Evolutionary conservation across 53 echinoderm and acorn worm species (phyloP), one percentile per base, ranked within the genome.

Genomic region (Antedon mediterranea): DNA sequence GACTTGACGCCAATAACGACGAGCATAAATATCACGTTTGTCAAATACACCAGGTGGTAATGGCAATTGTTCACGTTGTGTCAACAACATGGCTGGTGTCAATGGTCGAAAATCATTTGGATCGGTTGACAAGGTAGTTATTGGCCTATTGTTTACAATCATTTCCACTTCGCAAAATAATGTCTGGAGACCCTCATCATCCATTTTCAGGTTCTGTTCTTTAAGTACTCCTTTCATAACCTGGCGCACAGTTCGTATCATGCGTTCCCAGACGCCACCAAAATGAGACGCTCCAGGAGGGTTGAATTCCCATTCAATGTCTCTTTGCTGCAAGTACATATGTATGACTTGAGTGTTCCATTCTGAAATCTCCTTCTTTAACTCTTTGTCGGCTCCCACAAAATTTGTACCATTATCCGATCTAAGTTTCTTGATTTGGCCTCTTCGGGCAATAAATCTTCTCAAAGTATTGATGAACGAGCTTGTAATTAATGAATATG

Each of bases 241-340:
- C 28, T 76, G 57, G 3, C 57, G 9, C 2, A 57, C 20, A 2
- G 57, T 57, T 57, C 57, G 9, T 13, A 57, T 57, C 18, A 18
- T 13, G 11, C 57, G 11, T 18, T 57, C 57, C 57, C 57, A 57
- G 14, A 23, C 57, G 7, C 57, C 57, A 34, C 87, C 87, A 43
- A 82, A 79, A 78, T 90, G 90, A 9, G 90, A 87, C 13, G 79
- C 85, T 82, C 80, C 74, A 4, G 90, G 90, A 29, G 85, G 76
- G 74, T 90, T 85, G 87, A 90, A 87, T 7, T 72, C 29, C 90
- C 90, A 90, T 28, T 79, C 74, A 70, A 87, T 87, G 28, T 82
- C 85, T 43, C 72, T 33, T 27, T 84, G 32, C 72, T 76, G 34
- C 32, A 84, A 70, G 29, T 75, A 84, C 15, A 37, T 28, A 32